Percentiles rank a stretch among this genome's conserved stretches.
phyloP scores from a whole-genome alignment of 2,113 vertebrate genomes.

The Puntigrus tetrazona region DNA sequence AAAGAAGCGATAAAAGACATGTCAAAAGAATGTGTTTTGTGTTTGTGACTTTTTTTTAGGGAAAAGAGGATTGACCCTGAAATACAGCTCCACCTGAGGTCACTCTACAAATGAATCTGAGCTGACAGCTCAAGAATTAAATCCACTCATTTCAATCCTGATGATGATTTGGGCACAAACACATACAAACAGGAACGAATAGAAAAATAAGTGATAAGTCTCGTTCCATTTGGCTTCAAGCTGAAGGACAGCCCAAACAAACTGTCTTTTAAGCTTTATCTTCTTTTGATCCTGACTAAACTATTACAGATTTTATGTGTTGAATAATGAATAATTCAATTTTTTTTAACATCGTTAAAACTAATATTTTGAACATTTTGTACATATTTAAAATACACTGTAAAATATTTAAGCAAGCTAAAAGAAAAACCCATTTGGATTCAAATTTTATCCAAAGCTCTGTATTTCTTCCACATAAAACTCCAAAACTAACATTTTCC shows the following conservation, averaged over 20 bases:
- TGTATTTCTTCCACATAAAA: neutral
- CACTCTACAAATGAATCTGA: conserved; percentile 46
- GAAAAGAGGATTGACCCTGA: conserved; percentile 9
- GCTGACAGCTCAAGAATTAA: conserved; percentile 43
- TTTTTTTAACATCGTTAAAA: neutral
- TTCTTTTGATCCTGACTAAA: too few relatives aligned
- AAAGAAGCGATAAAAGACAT: neutral
- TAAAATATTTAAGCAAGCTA: too few relatives aligned
- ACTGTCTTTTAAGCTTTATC: neutral
- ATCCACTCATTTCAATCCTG: neutral
- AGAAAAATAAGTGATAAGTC: neutral
- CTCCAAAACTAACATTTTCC: neutral
- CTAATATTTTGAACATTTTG: too few relatives aligned
- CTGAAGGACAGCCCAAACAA: neutral
- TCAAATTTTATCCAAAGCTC: neutral
- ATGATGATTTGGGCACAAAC: conserved; percentile 9
- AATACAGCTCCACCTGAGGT: conserved; percentile 47
- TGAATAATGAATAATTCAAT: accelerated
- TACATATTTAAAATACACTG: too few relatives aligned
- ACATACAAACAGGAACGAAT: neutral
- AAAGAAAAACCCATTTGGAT: neutral
- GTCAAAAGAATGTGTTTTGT: conserved; percentile 48
- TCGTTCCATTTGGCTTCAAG: neutral
- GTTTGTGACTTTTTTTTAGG: conserved; percentile 34
- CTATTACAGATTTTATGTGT: too few relatives aligned